Evolutionary conservation across 2,888 invertebrate species (phyloP).

Genomic region (Carpatolechia fugitivella): DNA sequence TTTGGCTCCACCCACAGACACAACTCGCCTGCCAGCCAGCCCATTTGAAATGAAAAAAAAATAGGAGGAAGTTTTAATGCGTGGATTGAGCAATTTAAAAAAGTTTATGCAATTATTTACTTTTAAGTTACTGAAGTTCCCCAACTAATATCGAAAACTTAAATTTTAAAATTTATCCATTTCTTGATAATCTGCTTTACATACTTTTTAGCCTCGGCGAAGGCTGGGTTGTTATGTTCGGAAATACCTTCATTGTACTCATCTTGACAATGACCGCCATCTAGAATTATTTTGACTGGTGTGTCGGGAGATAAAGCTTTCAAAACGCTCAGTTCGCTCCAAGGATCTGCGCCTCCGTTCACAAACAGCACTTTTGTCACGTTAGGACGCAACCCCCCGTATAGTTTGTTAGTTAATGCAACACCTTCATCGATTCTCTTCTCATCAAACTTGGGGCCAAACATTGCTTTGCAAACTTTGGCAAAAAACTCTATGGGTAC

Average conservation of each 20-base stretch:
- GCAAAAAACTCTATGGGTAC: not conserved
- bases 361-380: not conserved
- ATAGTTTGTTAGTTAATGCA: not conserved
- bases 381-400: not conserved
- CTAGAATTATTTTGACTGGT: not conserved
- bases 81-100: too few relatives aligned
- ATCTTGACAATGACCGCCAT: not conserved
- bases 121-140: too few relatives aligned
- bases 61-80: too few relatives aligned
- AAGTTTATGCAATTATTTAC: too few relatives aligned
- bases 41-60: too few relatives aligned
- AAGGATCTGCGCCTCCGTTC: not conserved
- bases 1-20: too few relatives aligned
- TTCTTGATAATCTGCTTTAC: not conserved
- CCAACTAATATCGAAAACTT: not conserved
- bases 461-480: not conserved
- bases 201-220: not conserved
- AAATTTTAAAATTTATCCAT: too few relatives aligned
- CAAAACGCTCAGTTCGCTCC: not conserved
- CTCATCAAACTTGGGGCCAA: not conserved
- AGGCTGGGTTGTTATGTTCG: not conserved
- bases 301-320: not conserved
- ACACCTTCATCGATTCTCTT: constrained; percentile 1
- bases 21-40: too few relatives aligned
- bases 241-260: not conserved